A percentile compares a stretch with the other conserved stretches of the same genome.
phyloP scores from a whole-genome alignment of 2,113 vertebrate species.

The Ophiodon elongatus region DNA sequence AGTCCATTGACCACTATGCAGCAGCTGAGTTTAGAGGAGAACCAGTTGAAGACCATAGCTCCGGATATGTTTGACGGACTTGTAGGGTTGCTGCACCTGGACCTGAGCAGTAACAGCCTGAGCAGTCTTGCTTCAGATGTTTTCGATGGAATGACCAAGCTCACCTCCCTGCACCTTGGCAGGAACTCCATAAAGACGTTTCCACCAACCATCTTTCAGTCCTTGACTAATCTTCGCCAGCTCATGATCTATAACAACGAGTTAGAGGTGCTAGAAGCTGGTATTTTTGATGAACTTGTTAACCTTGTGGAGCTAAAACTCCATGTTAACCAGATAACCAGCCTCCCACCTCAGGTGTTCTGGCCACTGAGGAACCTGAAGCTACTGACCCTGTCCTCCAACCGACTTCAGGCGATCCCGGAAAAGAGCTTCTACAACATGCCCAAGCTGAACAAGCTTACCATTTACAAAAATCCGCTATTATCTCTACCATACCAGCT shows the following conservation, averaged over 20 bases:
- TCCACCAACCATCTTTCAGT: conserved; percentile 81
- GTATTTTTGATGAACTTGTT: conserved; percentile 80
- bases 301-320: conserved; percentile 85
- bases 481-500: conserved; percentile 84
- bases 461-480: conserved; percentile 88
- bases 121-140: conserved; percentile 60
- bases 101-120: conserved; percentile 85
- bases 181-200: conserved; percentile 85
- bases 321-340: conserved; percentile 83
- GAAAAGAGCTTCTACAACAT: conserved; percentile 86
- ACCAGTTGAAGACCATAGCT: conserved; percentile 78
- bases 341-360: conserved; percentile 84
- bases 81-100: conserved; percentile 77
- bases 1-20: conserved; percentile 78
- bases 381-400: conserved; percentile 83
- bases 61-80: conserved; percentile 82
- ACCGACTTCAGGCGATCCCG: conserved; percentile 85
- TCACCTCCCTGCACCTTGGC: conserved; percentile 85
- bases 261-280: conserved; percentile 80
- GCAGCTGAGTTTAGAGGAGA: conserved; percentile 85
- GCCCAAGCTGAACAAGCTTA: conserved; percentile 82
- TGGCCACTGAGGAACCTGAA: conserved; percentile 81
- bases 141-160: conserved; percentile 82
- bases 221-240: conserved; percentile 79
- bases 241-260: conserved; percentile 86